Evolutionary conservation across 2,888 invertebrate species (phyloP), one percentile per base, ranked within the genome.

Genomic region (Muschampia plurimacula): DNA sequence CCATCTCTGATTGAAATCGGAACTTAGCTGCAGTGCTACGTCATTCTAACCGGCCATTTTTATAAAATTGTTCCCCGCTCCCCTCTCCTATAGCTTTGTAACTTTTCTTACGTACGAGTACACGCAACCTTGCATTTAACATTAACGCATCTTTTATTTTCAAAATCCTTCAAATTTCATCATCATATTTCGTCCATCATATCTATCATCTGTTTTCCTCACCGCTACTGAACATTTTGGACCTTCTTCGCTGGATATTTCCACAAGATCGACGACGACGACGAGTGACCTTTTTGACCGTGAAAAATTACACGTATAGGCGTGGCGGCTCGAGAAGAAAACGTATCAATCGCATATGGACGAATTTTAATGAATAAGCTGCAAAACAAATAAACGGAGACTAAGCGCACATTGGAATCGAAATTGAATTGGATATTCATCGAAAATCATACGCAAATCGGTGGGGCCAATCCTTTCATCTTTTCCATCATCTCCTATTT

Each of bases 341-440:
- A 59, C 59, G 59, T 28, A 57, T 22, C 59, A 59, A 59, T 59
- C 13, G 59, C 32, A 32, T 59, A 36, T 59, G 59, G 59, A 59
- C 32, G 59, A 13, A 59, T 32, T 59, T 36, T 44, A 39, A 64
- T 64, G 64, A 64, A 44, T 6, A 63, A 63, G n/a, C 41, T n/a
- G 63, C 10, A 60, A 60, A 9, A 60, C 28, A 32, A 60, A 32
- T 60, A 63, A 64, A 64, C 64, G 64, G 64, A 64, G 64, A 64
- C 64, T 22, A 64, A 64, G 64, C 64, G 39, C 64, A 64, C 44
- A 64, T 64, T 64, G 64, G 64, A 64, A 64, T 44, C 44, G 64
- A 64, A 44, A 6, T 44, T 41, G 64, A 64, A 3, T 64, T 44
- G 59, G 59, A 59, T 6, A 59, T 59, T 32, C 59, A 59, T 59